Evolutionary conservation across 2,797 vertebrate species (phyloP).

Genomic region (Fundulus diaphanus): DNA sequence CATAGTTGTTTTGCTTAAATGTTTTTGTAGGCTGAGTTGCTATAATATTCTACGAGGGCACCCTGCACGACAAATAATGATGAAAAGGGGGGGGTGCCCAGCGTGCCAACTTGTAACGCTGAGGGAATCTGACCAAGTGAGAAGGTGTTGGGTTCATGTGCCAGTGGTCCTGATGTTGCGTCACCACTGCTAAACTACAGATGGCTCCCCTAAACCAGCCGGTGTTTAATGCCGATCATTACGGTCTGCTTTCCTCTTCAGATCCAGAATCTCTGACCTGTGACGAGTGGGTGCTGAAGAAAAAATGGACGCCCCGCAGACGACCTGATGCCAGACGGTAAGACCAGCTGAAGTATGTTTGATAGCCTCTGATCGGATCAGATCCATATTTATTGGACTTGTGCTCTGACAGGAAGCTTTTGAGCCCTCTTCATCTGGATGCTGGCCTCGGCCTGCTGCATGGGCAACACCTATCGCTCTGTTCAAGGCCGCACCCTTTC

Average conservation of each 20-base stretch:
- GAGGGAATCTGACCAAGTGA: too few species aligned
- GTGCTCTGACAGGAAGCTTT: slow-evolving; percentile 51
- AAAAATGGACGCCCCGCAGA: slow-evolving; percentile 51
- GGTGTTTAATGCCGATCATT: not conserved
- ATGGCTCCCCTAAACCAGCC: not conserved
- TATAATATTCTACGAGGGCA: too few species aligned
- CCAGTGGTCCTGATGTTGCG: not conserved
- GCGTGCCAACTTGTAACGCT: too few species aligned
- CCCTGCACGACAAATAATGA: too few species aligned
- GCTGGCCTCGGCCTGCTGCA: not conserved
- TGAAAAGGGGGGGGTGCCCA: too few species aligned
- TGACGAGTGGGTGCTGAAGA: slow-evolving; percentile 77
- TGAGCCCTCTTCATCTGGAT: slow-evolving; percentile 5
- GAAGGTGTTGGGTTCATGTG: too few species aligned
- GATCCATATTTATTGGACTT: not conserved
- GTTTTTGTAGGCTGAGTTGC: too few species aligned
- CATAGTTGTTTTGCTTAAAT: too few species aligned
- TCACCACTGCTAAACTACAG: not conserved
- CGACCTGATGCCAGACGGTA: slow-evolving; percentile 40
- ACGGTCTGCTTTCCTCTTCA: slow-evolving; percentile 29
- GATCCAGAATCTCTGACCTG: slow-evolving; percentile 74
- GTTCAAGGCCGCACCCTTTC: slow-evolving; percentile 58
- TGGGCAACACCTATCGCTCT: slow-evolving; percentile 13
- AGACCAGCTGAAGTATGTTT: not conserved
- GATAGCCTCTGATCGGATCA: not conserved